Base-by-base conservation (phyloP, 1,140 invertebrate genomes). In the Ceratina australensis region DNA sequence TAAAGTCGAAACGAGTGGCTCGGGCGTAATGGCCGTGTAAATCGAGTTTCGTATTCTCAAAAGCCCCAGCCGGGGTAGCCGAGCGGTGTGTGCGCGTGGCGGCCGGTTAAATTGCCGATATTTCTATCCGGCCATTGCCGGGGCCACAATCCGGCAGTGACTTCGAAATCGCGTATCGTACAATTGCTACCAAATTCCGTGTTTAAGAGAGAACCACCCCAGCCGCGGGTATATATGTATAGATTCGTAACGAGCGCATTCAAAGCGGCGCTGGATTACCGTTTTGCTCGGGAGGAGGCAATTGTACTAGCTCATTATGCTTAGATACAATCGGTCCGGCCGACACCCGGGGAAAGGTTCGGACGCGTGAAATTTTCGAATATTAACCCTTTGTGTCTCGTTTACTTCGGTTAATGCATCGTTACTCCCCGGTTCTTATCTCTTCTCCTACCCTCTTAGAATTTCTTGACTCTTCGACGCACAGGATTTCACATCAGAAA, bases 91-190 rank as follows among this genome's bases (percentile, higher is more conserved):
- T n/a, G n/a, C n/a, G n/a, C n/a, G 33, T 10, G 33, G 33, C 33
- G 33, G 33, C 33, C 1, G 50, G 28, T 28, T 64, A 61, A 75
- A 79, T 79, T 68, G 78, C n/a, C 57, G 72, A 79, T 79, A 79
- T 79, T 79, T 73, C 78, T 79, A 50, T 75, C 15, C 12, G 49
- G 33, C 54, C 52, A 76, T 79, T 68, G 61, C 56, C 13, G 18
- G 18, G 50, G 64, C 78, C 72, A 76, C 78, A 79, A 79, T 79
- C 72, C 78, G 72, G 56, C 64, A 63, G 64, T 68, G 78, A 76
- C 72, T 79, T 79, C 72, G 72, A 76, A 79, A 79, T 79, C 78
- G 78, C 78, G 64, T 75, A 79, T 79, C 72, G 78, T 79, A 75
- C 72, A 79, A 79, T 79, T 68, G 78, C 56, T 60, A 76, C 49